A percentile compares a stretch with the other conserved stretches of the same genome.
Conservation (phyloP, 2,113 vertebrate genomes). For the Poeciliopsis retropinna region DNA sequence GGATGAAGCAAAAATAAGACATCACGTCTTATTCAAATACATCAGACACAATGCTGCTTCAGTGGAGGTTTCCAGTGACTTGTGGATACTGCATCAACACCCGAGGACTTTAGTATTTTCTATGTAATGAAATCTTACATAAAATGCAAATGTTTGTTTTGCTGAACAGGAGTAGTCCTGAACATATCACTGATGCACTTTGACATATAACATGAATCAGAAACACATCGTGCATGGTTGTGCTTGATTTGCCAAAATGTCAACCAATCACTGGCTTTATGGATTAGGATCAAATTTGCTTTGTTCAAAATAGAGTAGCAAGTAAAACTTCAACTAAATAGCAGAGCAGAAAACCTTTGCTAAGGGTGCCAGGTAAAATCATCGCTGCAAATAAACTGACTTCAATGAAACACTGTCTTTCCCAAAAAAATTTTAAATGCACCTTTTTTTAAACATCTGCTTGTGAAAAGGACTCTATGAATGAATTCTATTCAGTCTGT, state of each 20-base stretch:
- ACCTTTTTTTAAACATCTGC: background rate
- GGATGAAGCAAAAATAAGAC: slow-evolving; percentile 68
- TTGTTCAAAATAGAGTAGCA: background rate
- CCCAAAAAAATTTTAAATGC: background rate
- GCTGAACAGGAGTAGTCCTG: slow-evolving; percentile 16
- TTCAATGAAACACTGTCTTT: too few species aligned
- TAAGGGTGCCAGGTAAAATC: too few species aligned
- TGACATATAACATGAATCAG: slow-evolving; percentile 33
- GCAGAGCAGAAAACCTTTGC: too few species aligned
- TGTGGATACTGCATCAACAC: slow-evolving; percentile 47
- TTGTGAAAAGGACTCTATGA: background rate
- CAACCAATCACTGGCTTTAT: background rate
- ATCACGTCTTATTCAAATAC: slow-evolving; percentile 70
- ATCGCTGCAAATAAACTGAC: too few species aligned
- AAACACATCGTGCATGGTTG: slow-evolving; percentile 23
- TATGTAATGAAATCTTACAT: slow-evolving; percentile 53
- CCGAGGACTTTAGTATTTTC: slow-evolving; percentile 47
- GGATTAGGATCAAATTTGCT: background rate
- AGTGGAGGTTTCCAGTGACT: slow-evolving; percentile 31
- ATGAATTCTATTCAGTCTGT: background rate
- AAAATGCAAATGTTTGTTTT: slow-evolving; percentile 43
- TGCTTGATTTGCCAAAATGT: background rate
- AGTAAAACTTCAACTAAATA: background rate
- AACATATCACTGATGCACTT: slow-evolving; percentile 32
- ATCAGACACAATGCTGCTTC: slow-evolving; percentile 50